Evolutionary conservation across 2,888 invertebrate species (phyloP).

Genomic region (Anaspis maculata): DNA sequence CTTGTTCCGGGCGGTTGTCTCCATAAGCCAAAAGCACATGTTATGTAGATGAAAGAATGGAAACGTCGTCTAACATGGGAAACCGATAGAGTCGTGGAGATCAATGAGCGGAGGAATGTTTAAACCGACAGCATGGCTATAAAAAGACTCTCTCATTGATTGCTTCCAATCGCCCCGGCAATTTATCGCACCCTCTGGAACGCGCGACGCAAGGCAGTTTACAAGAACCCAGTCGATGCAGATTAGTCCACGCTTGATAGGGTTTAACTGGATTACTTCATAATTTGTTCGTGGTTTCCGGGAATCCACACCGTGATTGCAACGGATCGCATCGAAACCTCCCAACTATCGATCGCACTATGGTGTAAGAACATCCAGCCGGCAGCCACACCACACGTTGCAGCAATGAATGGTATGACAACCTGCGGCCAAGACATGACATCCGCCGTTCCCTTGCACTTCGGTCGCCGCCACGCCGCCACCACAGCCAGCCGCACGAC

Average conservation of each 20-base stretch:
- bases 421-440: too few species aligned
- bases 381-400: too few species aligned
- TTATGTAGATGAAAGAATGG: constrained; percentile 15
- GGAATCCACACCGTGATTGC: constrained; percentile 17
- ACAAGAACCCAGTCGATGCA: constrained; percentile 24
- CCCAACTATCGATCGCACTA: constrained; percentile 13
- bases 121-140: constrained; percentile 21
- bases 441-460: too few species aligned
- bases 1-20: too few species aligned
- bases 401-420: too few species aligned
- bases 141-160: constrained; percentile 27
- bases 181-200: constrained; percentile 24
- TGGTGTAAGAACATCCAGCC: too few species aligned
- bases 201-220: constrained; percentile 20
- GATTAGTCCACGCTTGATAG: constrained; percentile 23
- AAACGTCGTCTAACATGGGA: constrained; percentile 15
- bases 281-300: constrained; percentile 25
- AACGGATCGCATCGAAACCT: constrained; percentile 9
- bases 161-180: constrained; percentile 23
- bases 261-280: constrained; percentile 25
- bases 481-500: too few species aligned
- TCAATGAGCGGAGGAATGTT: constrained; percentile 23
- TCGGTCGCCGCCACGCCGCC: too few species aligned
- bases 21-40: too few species aligned
- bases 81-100: constrained; percentile 22